A percentile compares a stretch with the other conserved stretches of the same genome.
These are phyloP conservation scores for Alectoris magna DNA, from an alignment of 2,797 vertebrate genomes.

Conservation along the genomic window DNA sequence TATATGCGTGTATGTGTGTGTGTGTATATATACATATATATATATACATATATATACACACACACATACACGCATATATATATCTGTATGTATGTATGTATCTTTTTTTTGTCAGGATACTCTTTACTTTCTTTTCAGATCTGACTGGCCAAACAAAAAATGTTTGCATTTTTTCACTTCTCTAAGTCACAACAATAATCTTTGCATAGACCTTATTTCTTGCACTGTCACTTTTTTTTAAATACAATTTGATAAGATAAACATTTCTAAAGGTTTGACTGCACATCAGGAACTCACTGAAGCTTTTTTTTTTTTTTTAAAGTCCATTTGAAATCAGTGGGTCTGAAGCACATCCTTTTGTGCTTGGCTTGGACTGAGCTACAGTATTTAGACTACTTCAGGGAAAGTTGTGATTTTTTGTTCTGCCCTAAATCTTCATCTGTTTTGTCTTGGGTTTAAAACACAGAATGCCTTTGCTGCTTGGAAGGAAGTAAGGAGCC, in stretches of 20 bases:
- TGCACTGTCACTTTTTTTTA: constrained; percentile 3
- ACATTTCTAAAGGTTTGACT: constrained; percentile 12
- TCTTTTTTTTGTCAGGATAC: neutral
- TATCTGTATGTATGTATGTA: neutral
- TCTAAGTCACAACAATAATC: neutral
- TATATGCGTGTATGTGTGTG: too few relatives aligned
- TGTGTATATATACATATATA: neutral
- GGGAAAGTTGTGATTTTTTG: neutral
- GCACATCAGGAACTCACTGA: constrained; percentile 19
- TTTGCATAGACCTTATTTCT: neutral
- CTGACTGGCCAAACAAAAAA: neutral
- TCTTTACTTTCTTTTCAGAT: neutral
- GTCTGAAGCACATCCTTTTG: neutral
- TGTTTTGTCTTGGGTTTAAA: neutral
- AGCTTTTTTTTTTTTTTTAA: neutral
- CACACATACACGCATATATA: too few relatives aligned
- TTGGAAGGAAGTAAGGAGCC: neutral
- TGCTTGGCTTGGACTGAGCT: neutral
- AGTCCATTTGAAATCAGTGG: neutral
- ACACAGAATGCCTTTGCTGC: neutral
- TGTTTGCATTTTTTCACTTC: neutral
- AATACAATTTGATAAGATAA: constrained; percentile 2
- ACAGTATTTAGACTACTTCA: neutral
- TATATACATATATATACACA: too few relatives aligned
- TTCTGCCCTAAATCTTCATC: neutral